Conservation (phyloP, 2,797 vertebrate genomes). For the Esox masquinongy region DNA sequence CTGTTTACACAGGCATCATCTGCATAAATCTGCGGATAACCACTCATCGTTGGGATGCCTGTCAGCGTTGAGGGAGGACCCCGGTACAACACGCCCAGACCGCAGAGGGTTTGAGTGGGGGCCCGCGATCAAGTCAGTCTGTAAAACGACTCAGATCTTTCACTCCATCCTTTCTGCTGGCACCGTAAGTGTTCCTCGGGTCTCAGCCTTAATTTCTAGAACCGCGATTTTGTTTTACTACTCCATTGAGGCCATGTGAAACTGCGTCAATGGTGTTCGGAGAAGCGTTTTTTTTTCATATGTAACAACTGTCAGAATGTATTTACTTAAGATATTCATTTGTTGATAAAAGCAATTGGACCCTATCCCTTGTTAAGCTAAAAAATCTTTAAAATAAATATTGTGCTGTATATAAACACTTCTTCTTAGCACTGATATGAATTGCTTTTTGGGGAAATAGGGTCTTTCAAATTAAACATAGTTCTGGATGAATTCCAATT, state of each 20-base stretch:
- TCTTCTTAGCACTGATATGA: neutral
- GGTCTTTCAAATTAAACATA: neutral
- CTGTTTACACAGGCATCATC: constrained; percentile 54
- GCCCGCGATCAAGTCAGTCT: constrained; percentile 77
- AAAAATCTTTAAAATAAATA: neutral
- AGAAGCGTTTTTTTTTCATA: neutral
- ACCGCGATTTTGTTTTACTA: constrained; percentile 38
- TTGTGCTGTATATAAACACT: neutral
- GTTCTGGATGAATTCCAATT: neutral
- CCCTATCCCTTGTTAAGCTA: neutral
- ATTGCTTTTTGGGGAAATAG: neutral
- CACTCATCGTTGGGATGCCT: constrained; percentile 44
- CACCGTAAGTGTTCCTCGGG: constrained; percentile 84
- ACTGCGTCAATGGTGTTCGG: constrained; percentile 11
- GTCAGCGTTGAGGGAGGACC: constrained; percentile 43
- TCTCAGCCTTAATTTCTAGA: constrained; percentile 32
- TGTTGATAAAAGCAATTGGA: neutral
- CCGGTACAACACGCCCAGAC: constrained; percentile 38
- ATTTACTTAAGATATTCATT: neutral
- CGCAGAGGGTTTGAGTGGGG: constrained; percentile 73
- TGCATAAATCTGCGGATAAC: constrained; percentile 58
- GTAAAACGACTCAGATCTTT: constrained; percentile 83
- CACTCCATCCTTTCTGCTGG: constrained; percentile 79
- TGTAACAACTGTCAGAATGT: constrained; percentile 2
- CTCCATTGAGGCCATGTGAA: constrained; percentile 49